A percentile compares a stretch with the other conserved stretches of the same genome.
Evolutionary conservation across 2,797 vertebrate species (phyloP).

Genomic region (Danio tinwini): DNA sequence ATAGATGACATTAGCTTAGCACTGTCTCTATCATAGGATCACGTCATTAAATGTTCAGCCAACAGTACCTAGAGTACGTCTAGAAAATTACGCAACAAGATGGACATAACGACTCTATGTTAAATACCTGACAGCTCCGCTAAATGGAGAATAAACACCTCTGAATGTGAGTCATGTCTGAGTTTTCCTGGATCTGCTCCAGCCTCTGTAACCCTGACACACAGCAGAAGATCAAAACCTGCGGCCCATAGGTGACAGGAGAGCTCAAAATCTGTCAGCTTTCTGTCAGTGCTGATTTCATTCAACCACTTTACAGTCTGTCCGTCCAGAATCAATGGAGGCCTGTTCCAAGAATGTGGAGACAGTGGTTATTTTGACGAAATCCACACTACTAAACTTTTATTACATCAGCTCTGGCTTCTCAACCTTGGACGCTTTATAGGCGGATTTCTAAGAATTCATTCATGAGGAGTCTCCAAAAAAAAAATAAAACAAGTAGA

Average conservation of each 20-base stretch:
- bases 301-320: constrained; percentile 48
- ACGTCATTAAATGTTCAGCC: background rate
- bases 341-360: constrained; percentile 57
- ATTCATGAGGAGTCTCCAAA: background rate
- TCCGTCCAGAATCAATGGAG: constrained; percentile 60
- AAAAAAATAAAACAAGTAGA: background rate
- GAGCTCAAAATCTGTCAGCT: constrained; percentile 67
- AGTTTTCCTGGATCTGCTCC: constrained; percentile 24
- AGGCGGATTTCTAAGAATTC: background rate
- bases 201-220: constrained; percentile 36
- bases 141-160: constrained; percentile 50
- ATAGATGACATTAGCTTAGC: background rate
- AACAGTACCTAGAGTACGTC: background rate
- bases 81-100: background rate
- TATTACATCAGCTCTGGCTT: constrained; percentile 22
- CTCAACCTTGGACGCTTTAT: background rate
- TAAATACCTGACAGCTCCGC: constrained; percentile 63
- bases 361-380: constrained; percentile 22
- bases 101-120: constrained; percentile 60
- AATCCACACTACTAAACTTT: constrained; percentile 6
- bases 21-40: background rate
- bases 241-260: constrained; percentile 60
- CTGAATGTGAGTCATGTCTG: constrained; percentile 16
- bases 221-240: constrained; percentile 63
- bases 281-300: constrained; percentile 59